Percentiles rank a stretch among this genome's conserved stretches.
These are phyloP conservation scores for Spinibarbus caldwelli DNA, from an alignment of 2,797 vertebrate genomes.

Conservation along the genomic window DNA sequence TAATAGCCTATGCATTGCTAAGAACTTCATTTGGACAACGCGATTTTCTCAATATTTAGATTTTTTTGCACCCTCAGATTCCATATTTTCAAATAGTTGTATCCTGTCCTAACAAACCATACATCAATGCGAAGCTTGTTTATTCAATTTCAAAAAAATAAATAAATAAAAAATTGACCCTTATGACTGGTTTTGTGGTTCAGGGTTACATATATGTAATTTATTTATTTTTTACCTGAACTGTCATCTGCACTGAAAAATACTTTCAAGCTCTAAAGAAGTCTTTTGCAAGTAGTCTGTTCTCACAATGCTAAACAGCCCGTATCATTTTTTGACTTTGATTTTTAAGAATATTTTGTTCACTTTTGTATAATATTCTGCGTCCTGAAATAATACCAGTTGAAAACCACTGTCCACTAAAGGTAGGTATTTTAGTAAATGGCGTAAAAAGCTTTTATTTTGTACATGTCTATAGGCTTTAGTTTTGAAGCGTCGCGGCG, in stretches of 20 bases:
- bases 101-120: too few relatives aligned
- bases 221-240: not conserved
- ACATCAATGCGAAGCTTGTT: not conserved
- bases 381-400: not conserved
- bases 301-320: not conserved
- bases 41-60: too few relatives aligned
- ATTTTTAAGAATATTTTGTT: too few relatives aligned
- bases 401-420: not conserved
- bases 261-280: not conserved
- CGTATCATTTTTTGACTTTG: not conserved
- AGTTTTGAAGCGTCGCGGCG: slow-evolving; percentile 3
- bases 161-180: too few relatives aligned
- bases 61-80: too few relatives aligned
- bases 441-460: not conserved
- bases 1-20: too few relatives aligned
- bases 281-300: too few relatives aligned
- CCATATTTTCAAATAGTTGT: too few relatives aligned
- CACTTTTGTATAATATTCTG: not conserved
- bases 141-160: not conserved
- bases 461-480: not conserved
- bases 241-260: not conserved
- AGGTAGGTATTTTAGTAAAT: not conserved
- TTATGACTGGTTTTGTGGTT: too few relatives aligned
- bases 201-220: not conserved
- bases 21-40: too few relatives aligned